phyloP scores from a whole-genome alignment of 1,140 invertebrate genomes.

The Brachionus paranguensis region DNA sequence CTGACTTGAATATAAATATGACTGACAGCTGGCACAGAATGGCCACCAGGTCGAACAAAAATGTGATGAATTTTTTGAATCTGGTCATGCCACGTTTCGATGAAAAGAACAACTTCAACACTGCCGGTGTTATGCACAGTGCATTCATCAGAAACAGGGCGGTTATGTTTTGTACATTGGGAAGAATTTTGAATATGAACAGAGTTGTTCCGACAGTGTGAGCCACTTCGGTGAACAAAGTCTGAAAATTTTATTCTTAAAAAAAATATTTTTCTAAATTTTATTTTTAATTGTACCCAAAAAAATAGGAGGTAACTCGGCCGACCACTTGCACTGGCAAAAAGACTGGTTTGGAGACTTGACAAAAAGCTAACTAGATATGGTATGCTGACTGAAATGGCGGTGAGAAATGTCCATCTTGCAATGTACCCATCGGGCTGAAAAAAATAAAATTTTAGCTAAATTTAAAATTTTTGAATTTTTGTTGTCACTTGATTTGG shows the following conservation, averaged over 20 bases:
- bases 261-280: not conserved
- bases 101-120: constrained; percentile 12
- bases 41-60: not conserved
- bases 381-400: not conserved
- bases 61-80: constrained; percentile 24
- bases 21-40: constrained; percentile 2
- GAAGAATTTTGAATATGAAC: constrained; percentile 17
- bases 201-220: constrained; percentile 25
- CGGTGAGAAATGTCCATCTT: not conserved
- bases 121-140: constrained; percentile 24
- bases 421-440: constrained; percentile 17
- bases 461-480: not conserved
- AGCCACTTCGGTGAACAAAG: not conserved
- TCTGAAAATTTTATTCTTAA: not conserved
- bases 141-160: constrained; percentile 34
- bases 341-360: not conserved
- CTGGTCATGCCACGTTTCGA: not conserved
- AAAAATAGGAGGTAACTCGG: not conserved
- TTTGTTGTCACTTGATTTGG: not conserved
- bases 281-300: not conserved
- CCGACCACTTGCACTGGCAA: not conserved
- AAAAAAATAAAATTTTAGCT: not conserved
- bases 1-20: constrained; percentile 20
- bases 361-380: constrained; percentile 3
- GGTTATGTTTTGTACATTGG: constrained; percentile 15